phyloP scores from a whole-genome alignment of 2,113 vertebrate species.

The Brachypteracias leptosomus region DNA sequence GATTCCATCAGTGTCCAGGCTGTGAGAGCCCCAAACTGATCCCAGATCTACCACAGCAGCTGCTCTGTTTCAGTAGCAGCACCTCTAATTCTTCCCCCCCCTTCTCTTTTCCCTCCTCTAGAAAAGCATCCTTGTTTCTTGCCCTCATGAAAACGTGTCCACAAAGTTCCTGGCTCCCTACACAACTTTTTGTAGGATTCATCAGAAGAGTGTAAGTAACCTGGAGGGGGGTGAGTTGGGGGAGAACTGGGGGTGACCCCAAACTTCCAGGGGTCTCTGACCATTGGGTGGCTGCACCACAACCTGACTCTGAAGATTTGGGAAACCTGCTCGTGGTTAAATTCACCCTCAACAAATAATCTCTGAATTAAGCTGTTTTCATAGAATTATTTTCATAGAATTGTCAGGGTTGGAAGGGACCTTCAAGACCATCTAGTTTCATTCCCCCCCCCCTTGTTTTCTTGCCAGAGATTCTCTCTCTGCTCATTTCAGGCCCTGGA shows the following conservation, averaged over 20 bases:
- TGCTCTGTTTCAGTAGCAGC: not conserved
- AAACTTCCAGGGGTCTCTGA: not conserved
- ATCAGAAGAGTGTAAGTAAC: slow-evolving; percentile 76
- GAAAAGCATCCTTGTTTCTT: slow-evolving; percentile 80
- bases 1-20: accelerated
- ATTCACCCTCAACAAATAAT: too few species aligned
- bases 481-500: not conserved
- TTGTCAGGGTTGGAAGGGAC: too few species aligned
- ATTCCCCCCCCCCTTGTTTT: too few species aligned
- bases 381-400: too few species aligned
- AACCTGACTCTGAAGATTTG: too few species aligned
- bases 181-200: slow-evolving; percentile 73
- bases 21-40: too few species aligned
- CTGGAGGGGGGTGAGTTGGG: not conserved
- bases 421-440: too few species aligned
- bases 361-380: too few species aligned
- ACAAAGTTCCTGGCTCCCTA: slow-evolving; percentile 76
- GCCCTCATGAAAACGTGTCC: slow-evolving; percentile 71
- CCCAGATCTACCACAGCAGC: too few species aligned
- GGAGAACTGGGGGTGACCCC: not conserved
- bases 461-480: not conserved
- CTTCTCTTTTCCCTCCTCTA: not conserved
- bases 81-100: not conserved
- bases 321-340: too few species aligned
- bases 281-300: too few species aligned